Evolutionary conservation across 2,888 invertebrate species (phyloP).

Genomic region (Marronus borbonicus): DNA sequence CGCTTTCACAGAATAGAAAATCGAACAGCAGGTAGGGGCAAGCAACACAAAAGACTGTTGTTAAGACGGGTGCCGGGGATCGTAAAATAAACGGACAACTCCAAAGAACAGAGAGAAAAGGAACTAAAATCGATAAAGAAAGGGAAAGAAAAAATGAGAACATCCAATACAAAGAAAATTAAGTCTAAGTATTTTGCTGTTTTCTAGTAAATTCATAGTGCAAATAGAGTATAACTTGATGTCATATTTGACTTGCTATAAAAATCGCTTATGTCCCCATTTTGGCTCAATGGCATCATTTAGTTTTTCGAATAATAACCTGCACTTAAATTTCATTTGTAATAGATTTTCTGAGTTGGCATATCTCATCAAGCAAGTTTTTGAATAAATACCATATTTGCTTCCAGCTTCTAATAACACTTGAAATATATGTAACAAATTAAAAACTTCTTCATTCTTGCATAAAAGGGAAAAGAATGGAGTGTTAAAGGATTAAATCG

Average conservation of each 20-base stretch:
- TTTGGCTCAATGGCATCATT: no score
- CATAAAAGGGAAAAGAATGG: no score
- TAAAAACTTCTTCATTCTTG: no score
- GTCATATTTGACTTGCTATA: not conserved
- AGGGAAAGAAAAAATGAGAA: constrained; percentile 57
- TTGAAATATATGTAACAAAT: no score
- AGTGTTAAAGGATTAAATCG: no score
- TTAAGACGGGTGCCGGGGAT: constrained; percentile 53
- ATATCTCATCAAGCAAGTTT: no score
- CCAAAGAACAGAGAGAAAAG: constrained; percentile 58
- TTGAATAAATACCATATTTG: no score
- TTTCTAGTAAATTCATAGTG: not conserved
- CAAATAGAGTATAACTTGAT: not conserved
- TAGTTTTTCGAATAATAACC: no score
- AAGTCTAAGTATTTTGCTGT: constrained; percentile 36
- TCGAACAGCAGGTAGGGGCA: constrained; percentile 49
- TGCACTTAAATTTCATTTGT: no score
- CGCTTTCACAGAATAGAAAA: constrained; percentile 46
- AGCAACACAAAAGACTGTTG: constrained; percentile 52
- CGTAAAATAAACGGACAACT: constrained; percentile 56
- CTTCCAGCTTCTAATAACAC: no score
- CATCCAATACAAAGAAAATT: constrained; percentile 54
- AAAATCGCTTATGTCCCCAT: no score
- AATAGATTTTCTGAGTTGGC: no score
- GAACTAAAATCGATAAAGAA: constrained; percentile 60